A percentile compares a stretch with the other conserved stretches of the same genome.
Evolutionary conservation across 2,113 vertebrate species (phyloP).

Genomic region (Bolborhynchus lineola): DNA sequence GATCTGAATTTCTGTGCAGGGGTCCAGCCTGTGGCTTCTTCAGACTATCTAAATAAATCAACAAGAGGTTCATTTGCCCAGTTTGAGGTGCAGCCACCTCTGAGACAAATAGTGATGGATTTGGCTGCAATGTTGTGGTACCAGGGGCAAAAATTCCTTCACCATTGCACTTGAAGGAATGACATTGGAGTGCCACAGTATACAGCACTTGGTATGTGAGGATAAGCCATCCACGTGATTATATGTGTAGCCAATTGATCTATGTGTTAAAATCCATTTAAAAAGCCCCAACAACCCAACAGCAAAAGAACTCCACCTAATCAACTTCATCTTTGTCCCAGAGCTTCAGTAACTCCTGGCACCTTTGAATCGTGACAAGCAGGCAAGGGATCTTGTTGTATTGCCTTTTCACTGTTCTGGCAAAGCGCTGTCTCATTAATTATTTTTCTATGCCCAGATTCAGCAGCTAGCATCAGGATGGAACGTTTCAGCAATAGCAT

Average conservation of each 20-base stretch:
- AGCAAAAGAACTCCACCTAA: background rate
- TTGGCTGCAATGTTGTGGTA: background rate
- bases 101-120: background rate
- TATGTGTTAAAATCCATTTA: background rate
- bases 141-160: background rate
- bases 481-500: background rate
- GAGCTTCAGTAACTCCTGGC: background rate
- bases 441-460: background rate
- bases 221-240: accelerated
- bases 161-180: background rate
- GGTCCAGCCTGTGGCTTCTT: background rate
- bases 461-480: background rate
- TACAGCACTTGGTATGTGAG: background rate
- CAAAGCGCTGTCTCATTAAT: background rate
- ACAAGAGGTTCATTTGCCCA: background rate
- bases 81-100: background rate
- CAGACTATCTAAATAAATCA: background rate
- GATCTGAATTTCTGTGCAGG: background rate
- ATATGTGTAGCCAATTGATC: background rate
- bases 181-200: background rate
- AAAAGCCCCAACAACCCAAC: background rate
- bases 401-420: background rate
- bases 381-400: background rate
- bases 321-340: background rate
- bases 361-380: background rate